These are phyloP conservation scores for Thyatira batis DNA, from an alignment of 2,888 invertebrate species.

Conservation along the genomic window DNA sequence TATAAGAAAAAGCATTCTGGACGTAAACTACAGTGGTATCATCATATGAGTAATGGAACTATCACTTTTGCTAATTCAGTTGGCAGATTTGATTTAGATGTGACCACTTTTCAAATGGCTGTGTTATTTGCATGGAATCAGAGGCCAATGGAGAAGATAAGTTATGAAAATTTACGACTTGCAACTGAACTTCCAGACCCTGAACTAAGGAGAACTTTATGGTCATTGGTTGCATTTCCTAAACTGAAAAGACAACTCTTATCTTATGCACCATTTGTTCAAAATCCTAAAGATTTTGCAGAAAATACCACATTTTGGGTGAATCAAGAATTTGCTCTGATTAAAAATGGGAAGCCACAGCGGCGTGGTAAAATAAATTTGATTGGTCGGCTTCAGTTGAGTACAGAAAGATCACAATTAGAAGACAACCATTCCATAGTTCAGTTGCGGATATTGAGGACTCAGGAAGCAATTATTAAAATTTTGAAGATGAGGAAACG, in stretches of 20 bases:
- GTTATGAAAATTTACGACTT: constrained; percentile 97
- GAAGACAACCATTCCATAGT: constrained; percentile 99
- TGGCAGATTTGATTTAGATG: constrained; percentile 98
- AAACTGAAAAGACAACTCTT: constrained; percentile 97
- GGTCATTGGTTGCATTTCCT: constrained; percentile 97
- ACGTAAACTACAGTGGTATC: constrained; percentile 98
- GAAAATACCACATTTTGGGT: constrained; percentile 97
- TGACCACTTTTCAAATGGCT: constrained; percentile 99
- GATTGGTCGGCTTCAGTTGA: constrained; percentile 96
- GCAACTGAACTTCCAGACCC: constrained; percentile 98
- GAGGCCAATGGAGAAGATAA: constrained; percentile 94
- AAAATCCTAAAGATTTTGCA: constrained; percentile 95
- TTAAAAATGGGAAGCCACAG: constrained; percentile 97
- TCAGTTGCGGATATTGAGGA: constrained; percentile 95
- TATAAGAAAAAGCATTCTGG: constrained; percentile 99
- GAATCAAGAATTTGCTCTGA: constrained; percentile 97
- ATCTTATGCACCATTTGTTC: constrained; percentile 89
- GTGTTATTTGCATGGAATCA: constrained; percentile 99
- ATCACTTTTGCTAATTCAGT: constrained; percentile 96
- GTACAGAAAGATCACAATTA: constrained; percentile 96
- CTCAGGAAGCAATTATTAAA: constrained; percentile 99
- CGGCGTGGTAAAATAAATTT: constrained; percentile 97
- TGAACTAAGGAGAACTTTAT: constrained; percentile 95
- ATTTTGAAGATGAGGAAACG: constrained; percentile 99
- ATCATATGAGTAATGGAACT: constrained; percentile 99